Percentiles rank a stretch among this genome's conserved stretches.
These are phyloP conservation scores for Styela clava DNA, from an alignment of 23 tunicate genomes.

Conservation along the genomic window DNA sequence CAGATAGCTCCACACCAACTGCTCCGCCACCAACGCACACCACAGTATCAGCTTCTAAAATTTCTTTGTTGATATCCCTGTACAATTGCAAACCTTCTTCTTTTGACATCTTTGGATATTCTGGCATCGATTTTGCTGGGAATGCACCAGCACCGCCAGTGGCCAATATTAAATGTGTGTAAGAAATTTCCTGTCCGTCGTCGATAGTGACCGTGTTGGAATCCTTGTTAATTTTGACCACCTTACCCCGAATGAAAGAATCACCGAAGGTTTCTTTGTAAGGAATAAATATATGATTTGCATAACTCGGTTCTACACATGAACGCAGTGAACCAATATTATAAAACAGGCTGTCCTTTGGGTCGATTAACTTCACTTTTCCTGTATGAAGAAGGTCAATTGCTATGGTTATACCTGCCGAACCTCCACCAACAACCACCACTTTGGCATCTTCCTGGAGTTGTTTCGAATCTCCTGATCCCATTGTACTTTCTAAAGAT, in stretches of 20 bases:
- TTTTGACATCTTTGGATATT: neutral
- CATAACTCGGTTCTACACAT: conserved; percentile 35
- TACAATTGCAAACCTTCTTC: conserved; percentile 36
- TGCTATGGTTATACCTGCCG: conserved; percentile 56
- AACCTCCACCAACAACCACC: conserved; percentile 90
- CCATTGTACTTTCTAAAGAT: conserved; percentile 8
- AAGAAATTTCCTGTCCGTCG: conserved; percentile 45
- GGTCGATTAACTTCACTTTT: conserved; percentile 71
- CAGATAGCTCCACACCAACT: conserved; percentile 86
- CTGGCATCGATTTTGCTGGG: conserved; percentile 41
- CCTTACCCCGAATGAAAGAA: conserved; percentile 51
- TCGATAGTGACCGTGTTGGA: conserved; percentile 49
- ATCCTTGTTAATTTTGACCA: conserved; percentile 33
- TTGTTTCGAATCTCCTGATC: neutral
- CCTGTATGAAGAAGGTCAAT: conserved; percentile 30
- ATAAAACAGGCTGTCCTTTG: conserved; percentile 68
- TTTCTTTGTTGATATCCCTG: conserved; percentile 34
- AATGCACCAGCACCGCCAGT: conserved; percentile 48
- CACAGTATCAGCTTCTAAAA: conserved; percentile 30
- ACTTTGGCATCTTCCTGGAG: conserved; percentile 25
- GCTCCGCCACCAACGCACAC: conserved; percentile 89
- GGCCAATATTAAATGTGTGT: conserved; percentile 56
- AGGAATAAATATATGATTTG: conserved; percentile 55
- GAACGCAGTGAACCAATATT: conserved; percentile 78
- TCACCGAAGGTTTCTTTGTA: conserved; percentile 41